Evolutionary conservation across 2,113 vertebrate species (phyloP), one percentile per base, ranked within the genome.

Genomic region (Pangasianodon gigas): DNA sequence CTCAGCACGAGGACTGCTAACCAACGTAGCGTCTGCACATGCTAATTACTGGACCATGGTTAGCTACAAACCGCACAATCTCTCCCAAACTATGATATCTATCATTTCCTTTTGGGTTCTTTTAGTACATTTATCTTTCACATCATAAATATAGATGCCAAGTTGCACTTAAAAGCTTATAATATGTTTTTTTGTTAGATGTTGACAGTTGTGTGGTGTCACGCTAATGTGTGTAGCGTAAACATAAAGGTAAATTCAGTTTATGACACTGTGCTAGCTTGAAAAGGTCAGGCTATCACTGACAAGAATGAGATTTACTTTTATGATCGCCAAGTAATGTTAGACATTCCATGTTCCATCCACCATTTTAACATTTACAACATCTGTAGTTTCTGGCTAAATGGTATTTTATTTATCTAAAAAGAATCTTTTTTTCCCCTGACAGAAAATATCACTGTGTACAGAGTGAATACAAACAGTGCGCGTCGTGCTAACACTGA

Each of bases 1-100:
- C 98, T 96, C 98, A 99, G 98, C 98, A 97, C 96, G 98, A 95
- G 90, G 90, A 92, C 85, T 92, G 89, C 90, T 92, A 92, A 92
- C 91, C 91, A 92, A 92, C 91, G 90, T 90, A 92, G 89, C 81
- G 89, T 90, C 88, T 90, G 88, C 91, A 92, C 91, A 92, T 92
- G 91, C 91, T 92, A 92, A 96, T 95, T 96, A 94, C 92, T 95
- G 92, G 92, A 94, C 94, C 94, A 93, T 94, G 93, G 89, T 94
- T 94, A 93, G 93, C 88, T 91, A 91, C 62, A 87, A 92, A 90
- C 88, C 91, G 75, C 86, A 83, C 77, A 85, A 87, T 89, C 82
- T 81, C 77, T 89, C 48, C 46, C 82, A 84, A 81, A 84, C 69
- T 87, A 90, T 89, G 18, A 85, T 69, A 84, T 91, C 62, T 37